Evolutionary conservation across 2,888 invertebrate species (phyloP).

Genomic region (Sesia bembeciformis): DNA sequence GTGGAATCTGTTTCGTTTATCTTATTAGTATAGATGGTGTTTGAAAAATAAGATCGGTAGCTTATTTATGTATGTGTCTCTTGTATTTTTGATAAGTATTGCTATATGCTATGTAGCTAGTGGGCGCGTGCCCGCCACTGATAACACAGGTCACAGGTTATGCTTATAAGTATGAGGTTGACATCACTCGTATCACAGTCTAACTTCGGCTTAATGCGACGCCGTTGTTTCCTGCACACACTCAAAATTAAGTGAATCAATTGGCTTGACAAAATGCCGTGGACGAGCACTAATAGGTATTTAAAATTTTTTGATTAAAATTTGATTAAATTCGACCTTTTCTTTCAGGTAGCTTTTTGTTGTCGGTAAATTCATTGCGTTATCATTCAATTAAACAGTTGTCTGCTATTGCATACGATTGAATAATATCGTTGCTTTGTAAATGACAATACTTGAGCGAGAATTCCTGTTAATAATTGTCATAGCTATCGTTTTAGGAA

Average conservation of each 20-base stretch:
- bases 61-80: no score
- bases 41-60: no score
- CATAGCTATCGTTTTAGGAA: no score
- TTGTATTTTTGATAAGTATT: background rate
- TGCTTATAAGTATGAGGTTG: constrained; percentile 43
- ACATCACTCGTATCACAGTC: constrained; percentile 32
- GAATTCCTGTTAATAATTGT: no score
- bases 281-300: constrained; percentile 69
- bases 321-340: no score
- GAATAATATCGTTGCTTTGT: no score
- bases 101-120: constrained; percentile 9
- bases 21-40: no score
- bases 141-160: constrained; percentile 59
- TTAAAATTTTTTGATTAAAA: background rate
- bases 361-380: background rate
- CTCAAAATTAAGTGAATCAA: constrained; percentile 58
- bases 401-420: no score
- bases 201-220: constrained; percentile 33
- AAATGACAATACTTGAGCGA: no score
- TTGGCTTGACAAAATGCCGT: constrained; percentile 47
- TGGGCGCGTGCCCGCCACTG: constrained; percentile 56
- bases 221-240: constrained; percentile 57
- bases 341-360: background rate
- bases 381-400: no score
- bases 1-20: no score